Base-by-base conservation (phyloP, 2,113 vertebrate genomes). In the Penelope pileata region DNA sequence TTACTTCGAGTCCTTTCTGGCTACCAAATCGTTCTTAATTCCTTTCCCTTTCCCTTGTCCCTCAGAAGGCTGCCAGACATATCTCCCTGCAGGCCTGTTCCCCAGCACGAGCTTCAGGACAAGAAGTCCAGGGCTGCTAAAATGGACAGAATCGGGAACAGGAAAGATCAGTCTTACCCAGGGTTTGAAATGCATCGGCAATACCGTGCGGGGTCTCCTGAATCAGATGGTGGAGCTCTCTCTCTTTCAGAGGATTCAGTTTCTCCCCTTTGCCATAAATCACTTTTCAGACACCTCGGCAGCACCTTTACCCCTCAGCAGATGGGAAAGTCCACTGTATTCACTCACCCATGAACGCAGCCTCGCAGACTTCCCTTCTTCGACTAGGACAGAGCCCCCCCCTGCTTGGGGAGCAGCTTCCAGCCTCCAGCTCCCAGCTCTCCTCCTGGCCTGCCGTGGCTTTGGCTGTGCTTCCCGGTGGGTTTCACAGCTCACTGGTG, bases 141-240 rank as follows among this genome's bases (percentile, higher is more conserved):
- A 30, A 6, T 16, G 36, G 17, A 56, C 30, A 27, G 15, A 51
- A 10, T 6, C 14, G 50, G 50, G 6, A 79, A 21, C 29, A 64
- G 63, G 60, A 88, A 73, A 24, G 17, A 51, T 40, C 14, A 43
- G 7, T 43, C 58, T 82, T 76, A 80, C 7, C 16, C 38, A 34
- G 12, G 22, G 26, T 34, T 66, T 32, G 14, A 86, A 86, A 83
- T 43, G 21, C 9, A 48, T 38, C 16, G 47, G 16, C 36, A 40
- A 22, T 68, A 26, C 30, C 11, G 29, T 69, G 82, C 27, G 22
- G 22, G 10, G 29, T 73, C 38, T 84, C 30, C 30, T 72, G 51
- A 59, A 95, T 72, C 74, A 75, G 72, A 38, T 42, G 50, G 54
- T 83, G 75, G 74, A 82, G 51, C 51, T 67, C 22, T 82, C 11